Evolutionary conservation across 2,797 vertebrate genomes (phyloP).

Genomic region (Percopsis omiscomaycus): DNA sequence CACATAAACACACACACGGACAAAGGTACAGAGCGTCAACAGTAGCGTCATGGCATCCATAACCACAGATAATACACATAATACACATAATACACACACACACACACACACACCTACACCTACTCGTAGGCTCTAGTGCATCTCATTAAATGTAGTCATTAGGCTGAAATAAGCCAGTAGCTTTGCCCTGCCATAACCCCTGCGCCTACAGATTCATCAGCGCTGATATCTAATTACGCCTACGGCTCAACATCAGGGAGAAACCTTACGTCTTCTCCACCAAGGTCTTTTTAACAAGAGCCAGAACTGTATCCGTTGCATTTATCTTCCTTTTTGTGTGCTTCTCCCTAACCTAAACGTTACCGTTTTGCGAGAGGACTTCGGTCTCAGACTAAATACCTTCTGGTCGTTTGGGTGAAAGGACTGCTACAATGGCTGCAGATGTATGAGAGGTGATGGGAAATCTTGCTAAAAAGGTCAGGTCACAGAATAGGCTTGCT

Average conservation of each 20-base stretch:
- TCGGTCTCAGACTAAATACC: too few species aligned
- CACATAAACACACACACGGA: constrained; percentile 1
- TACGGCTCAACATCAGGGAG: constrained; percentile 1
- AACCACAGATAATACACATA: background rate
- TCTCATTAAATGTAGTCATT: constrained; percentile 33
- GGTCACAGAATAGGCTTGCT: background rate
- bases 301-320: background rate
- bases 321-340: background rate
- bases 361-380: too few species aligned
- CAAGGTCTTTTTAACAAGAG: constrained; percentile 13
- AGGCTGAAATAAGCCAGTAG: constrained; percentile 14
- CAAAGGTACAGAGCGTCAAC: too few species aligned
- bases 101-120: constrained; percentile 12
- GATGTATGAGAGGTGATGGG: background rate
- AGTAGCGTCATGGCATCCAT: background rate
- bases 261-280: constrained; percentile 7
- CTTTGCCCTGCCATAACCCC: constrained; percentile 18
- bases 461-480: background rate
- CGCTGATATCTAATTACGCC: constrained; percentile 30
- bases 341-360: background rate
- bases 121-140: background rate
- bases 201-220: constrained; percentile 25
- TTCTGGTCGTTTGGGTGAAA: background rate
- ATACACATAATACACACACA: background rate
- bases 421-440: background rate